Evolutionary conservation across 2,113 vertebrate species (phyloP).

Genomic region (Tachysurus vachellii): DNA sequence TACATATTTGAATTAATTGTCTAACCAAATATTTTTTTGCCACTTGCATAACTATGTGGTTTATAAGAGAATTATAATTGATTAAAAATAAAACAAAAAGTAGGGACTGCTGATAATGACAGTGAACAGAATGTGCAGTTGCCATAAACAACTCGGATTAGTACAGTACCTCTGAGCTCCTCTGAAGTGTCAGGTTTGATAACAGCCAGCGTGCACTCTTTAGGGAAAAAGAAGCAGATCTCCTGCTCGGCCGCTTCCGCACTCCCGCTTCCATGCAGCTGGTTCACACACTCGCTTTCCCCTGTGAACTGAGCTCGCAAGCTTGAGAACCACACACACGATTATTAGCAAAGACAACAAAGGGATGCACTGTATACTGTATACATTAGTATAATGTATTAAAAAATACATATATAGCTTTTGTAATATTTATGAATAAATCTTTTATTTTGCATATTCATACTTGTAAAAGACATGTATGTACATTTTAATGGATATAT

Average conservation of each 20-base stretch:
- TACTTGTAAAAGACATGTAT: too few species aligned
- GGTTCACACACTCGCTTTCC: conserved; percentile 66
- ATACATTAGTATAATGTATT: too few species aligned
- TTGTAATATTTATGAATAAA: too few species aligned
- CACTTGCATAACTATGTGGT: background rate
- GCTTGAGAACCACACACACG: conserved; percentile 51
- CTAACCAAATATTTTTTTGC: background rate
- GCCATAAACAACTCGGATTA: background rate
- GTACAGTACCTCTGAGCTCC: conserved; percentile 67
- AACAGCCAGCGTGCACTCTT: conserved; percentile 72
- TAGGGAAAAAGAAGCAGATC: conserved; percentile 76
- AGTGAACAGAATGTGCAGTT: background rate
- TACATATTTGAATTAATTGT: background rate
- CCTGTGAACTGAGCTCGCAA: conserved; percentile 68
- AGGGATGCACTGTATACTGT: background rate
- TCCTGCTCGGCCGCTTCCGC: conserved; percentile 68
- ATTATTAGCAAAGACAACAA: background rate
- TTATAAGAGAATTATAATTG: background rate
- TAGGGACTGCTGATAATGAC: background rate
- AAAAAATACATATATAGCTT: too few species aligned
- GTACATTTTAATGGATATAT: too few species aligned
- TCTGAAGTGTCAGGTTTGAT: conserved; percentile 75
- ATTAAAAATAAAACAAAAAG: background rate
- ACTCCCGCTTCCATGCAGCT: conserved; percentile 73
- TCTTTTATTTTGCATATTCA: too few species aligned